phyloP scores from a whole-genome alignment of 2,797 vertebrate genomes.

The Lophius americanus region DNA sequence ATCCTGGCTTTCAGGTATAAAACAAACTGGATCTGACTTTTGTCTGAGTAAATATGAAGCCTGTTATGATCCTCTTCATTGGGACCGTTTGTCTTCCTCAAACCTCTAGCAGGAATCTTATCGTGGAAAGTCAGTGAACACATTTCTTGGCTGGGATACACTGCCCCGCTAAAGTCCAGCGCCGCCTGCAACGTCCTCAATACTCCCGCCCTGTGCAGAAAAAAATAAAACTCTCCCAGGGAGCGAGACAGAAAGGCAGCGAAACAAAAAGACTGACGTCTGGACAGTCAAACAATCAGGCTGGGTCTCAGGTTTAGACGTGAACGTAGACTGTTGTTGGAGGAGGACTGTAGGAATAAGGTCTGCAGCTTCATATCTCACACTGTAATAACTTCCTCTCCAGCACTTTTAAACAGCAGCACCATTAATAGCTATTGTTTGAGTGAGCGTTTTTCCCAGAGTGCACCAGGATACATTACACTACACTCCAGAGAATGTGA shows the following conservation, averaged over 20 bases:
- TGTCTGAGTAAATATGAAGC: slow-evolving; percentile 11
- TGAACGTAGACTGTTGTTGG: slow-evolving; percentile 29
- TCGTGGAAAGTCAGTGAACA: slow-evolving; percentile 66
- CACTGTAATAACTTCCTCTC: slow-evolving; percentile 49
- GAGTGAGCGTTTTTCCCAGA: slow-evolving; percentile 30
- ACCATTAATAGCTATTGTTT: slow-evolving; percentile 56
- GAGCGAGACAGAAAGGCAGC: slow-evolving; percentile 32
- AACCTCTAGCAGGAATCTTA: slow-evolving; percentile 61
- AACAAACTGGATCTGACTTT: slow-evolving; percentile 15
- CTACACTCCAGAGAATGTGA: slow-evolving; percentile 43
- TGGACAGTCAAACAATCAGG: slow-evolving; percentile 31
- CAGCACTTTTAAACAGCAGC: slow-evolving; percentile 32
- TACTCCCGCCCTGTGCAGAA: slow-evolving; percentile 20
- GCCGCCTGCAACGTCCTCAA: slow-evolving; percentile 44
- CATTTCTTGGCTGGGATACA: slow-evolving; percentile 64
- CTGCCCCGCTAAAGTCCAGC: slow-evolving; percentile 38
- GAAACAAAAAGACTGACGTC: slow-evolving; percentile 9
- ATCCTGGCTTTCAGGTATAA: background rate
- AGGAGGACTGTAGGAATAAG: slow-evolving; percentile 45
- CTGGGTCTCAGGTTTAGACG: slow-evolving; percentile 24
- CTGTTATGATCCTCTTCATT: slow-evolving; percentile 12
- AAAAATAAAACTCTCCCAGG: slow-evolving; percentile 34
- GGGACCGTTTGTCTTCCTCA: slow-evolving; percentile 14
- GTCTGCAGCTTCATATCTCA: slow-evolving; percentile 33
- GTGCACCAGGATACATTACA: slow-evolving; percentile 37